Base-by-base conservation (phyloP, 2,888 invertebrate species). In the Drosophila colorata region DNA sequence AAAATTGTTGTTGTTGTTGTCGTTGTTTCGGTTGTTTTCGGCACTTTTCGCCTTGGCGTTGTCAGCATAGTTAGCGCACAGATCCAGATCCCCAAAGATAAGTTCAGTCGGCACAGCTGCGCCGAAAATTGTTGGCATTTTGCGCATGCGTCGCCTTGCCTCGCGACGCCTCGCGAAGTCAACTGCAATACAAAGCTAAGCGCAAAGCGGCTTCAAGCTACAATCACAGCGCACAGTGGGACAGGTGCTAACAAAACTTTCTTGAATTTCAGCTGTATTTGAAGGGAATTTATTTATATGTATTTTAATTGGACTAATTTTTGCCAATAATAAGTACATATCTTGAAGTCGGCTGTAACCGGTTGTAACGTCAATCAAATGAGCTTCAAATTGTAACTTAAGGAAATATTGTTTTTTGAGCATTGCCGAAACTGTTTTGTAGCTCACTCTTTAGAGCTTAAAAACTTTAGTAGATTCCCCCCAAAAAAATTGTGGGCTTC, bases 101-200 rank as follows among this genome's bases (percentile, higher is more conserved):
- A 73, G 74, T 73, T 74, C 55, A 75, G 78, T 77, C 64, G 76
- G 67, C 82, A 78, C 83, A 80, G 88, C 83, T 85, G 85, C 88
- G 71, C 75, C 87, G 71, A 80, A 79, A 79, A 87, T 81, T 79
- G 84, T 76, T 86, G 75, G 88, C 87, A 88, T 87, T 84, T 86
- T 76, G 88, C 85, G 85, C 88, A 88, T 86, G 86, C 88, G 87
- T 87, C 66, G 80, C 73, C 28, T 9, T 9, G 9, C 9, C 28
- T 52, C 66, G 56, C 69, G n/a, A 48, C 71, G 35, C 51, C 46
- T 23, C 16, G 18, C 68, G 31, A 23, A 65, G 28, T 31, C 2
- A 47, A 58, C 57, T 65, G 53, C 56, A 48, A n/a, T 46, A 37
- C 40, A 28, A 20, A 43, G 40, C 64, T 38, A 23, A 40, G 40